These are phyloP conservation scores for Pachyrhynchus sulphureomaculatus DNA, from an alignment of 1,140 invertebrate genomes.

Conservation along the genomic window DNA sequence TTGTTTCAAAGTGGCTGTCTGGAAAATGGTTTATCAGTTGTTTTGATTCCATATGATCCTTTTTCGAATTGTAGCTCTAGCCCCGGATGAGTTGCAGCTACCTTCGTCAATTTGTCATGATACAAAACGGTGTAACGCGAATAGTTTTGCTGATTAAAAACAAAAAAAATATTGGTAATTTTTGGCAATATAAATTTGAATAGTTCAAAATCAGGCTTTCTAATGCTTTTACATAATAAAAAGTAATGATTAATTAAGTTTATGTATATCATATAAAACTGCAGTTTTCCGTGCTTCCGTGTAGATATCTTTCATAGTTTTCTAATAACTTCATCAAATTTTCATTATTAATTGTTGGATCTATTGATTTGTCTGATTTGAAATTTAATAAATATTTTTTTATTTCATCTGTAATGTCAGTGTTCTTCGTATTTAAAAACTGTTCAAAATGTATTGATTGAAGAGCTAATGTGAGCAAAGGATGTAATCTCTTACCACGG, in stretches of 20 bases:
- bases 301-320: too few species aligned
- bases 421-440: too few species aligned
- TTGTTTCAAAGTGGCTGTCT: conserved; percentile 32
- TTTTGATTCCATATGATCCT: conserved; percentile 33
- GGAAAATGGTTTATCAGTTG: conserved; percentile 36
- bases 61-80: background rate
- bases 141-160: conserved; percentile 33
- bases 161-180: conserved; percentile 35
- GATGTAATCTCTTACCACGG: conserved; percentile 47
- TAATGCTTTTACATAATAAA: conserved; percentile 36
- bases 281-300: conserved; percentile 38
- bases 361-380: too few species aligned
- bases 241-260: conserved; percentile 43
- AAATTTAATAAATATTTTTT: too few species aligned
- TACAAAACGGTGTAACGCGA: conserved; percentile 20
- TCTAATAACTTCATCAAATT: too few species aligned
- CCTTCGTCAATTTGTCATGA: conserved; percentile 2
- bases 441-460: too few species aligned
- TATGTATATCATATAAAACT: conserved; percentile 42
- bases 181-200: conserved; percentile 33
- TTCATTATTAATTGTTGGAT: too few species aligned
- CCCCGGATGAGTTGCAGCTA: background rate
- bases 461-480: background rate
- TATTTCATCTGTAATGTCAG: too few species aligned
- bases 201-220: conserved; percentile 34